Base-by-base conservation (phyloP, 2,888 invertebrate species). In the Cactoblastis cactorum region DNA sequence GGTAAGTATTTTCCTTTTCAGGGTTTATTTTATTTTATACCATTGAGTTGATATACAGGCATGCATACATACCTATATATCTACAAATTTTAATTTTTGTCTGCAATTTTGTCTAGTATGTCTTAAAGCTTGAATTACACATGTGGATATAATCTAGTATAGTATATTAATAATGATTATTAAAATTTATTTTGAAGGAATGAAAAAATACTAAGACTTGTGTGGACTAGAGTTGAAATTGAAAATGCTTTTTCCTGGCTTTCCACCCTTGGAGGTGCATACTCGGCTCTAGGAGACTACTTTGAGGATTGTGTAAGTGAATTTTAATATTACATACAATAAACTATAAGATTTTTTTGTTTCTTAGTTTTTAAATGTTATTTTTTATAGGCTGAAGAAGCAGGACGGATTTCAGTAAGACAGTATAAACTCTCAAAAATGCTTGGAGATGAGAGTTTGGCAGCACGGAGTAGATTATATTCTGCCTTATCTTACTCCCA, bases 231-330 rank as follows among this genome's bases (percentile, higher is more conserved):
- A 62, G 90, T 94, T 56, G 96, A 97, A 81, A 84, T 96, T 62
- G 96, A 97, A 62, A 92, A 95, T 82, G 92, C 96, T 22, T 93
- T 98, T 91, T 97, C 97, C 14, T 98, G 98, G 97, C 83, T 99
- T 18, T 98, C 98, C 15, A 98, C 99, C 0, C 91, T 99, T 12
- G 99, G 98, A 1, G 98, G 98, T 43, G 98, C 97, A 1, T 98
- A 96, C 80, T 98, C 98, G 1, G 96, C 98, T 0, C 90, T 99
- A 49, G 99, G 98, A 1, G 98, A 98, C 74, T 93, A 95, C 69
- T 95, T 94, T 79, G 85, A 91, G 49, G 85, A 92, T 67, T 96
- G 94, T 88, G 96, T 95, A 91, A 90, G 93, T 85, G 2, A 37
- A 53, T 47, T 17, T 22, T 18, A 22, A 39, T n/a, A 24, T 45